A percentile compares a stretch with the other conserved stretches of the same genome.
Evolutionary conservation across 2,888 invertebrate genomes (phyloP).

Genomic region (Cephus sareptanus): DNA sequence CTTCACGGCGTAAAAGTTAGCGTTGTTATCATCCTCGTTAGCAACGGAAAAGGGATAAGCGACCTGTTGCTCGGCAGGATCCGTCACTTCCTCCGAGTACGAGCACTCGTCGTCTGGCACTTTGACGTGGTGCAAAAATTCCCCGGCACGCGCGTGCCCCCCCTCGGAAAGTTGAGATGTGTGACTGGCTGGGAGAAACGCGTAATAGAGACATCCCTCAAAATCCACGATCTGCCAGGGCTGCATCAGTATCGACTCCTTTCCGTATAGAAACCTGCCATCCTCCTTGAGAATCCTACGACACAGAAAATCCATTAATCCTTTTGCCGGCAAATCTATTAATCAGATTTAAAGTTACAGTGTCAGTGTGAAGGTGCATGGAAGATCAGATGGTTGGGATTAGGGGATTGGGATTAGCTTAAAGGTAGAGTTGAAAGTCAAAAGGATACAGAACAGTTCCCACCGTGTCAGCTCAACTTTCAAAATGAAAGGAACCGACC

Average conservation of each 20-base stretch:
- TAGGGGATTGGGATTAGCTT: no score
- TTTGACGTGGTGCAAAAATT: slow-evolving; percentile 10
- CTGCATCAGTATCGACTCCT: slow-evolving; percentile 48
- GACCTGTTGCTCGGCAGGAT: background rate
- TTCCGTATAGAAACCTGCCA: slow-evolving; percentile 46
- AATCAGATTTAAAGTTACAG: no score
- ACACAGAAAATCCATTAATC: slow-evolving; percentile 7
- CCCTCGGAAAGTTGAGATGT: background rate
- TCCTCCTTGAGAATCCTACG: slow-evolving; percentile 22
- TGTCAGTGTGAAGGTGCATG: no score
- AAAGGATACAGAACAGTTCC: no score
- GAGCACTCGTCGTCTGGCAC: slow-evolving; percentile 7
- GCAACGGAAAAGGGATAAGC: background rate
- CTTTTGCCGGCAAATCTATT: no score
- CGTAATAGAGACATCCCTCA: slow-evolving; percentile 48
- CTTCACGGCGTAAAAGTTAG: slow-evolving; percentile 11
- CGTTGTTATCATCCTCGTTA: background rate
- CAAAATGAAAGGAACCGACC: background rate
- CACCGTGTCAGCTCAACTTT: background rate
- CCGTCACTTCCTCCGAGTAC: background rate
- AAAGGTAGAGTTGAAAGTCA: no score
- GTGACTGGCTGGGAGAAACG: slow-evolving; percentile 44
- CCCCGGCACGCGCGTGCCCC: background rate
- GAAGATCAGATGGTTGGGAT: no score
- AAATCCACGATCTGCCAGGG: slow-evolving; percentile 53